Evolutionary conservation across 2,888 invertebrate genomes (phyloP).

Genomic region (Andrena camellia): DNA sequence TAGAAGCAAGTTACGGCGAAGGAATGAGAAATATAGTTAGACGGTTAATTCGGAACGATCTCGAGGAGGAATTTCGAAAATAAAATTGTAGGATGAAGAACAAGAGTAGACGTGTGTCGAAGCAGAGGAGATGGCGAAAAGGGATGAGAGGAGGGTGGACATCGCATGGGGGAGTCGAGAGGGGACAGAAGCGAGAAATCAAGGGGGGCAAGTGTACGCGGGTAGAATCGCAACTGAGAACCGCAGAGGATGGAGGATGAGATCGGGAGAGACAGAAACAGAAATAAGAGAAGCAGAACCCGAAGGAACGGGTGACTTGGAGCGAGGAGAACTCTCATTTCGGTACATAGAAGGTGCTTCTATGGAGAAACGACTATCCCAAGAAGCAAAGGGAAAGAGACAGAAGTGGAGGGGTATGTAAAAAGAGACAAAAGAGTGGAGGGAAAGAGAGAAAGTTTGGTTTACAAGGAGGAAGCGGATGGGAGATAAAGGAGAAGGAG

Average conservation of each 20-base stretch:
- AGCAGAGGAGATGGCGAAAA: neutral
- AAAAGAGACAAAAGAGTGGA: slow-evolving; percentile 8
- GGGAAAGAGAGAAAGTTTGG: slow-evolving; percentile 1
- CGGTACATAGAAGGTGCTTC: slow-evolving; percentile 51
- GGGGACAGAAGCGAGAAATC: slow-evolving; percentile 29
- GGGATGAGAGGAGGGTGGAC: neutral
- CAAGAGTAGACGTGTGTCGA: neutral
- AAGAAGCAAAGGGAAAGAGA: slow-evolving; percentile 14
- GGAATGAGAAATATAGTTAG: neutral
- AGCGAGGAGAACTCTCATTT: slow-evolving; percentile 57
- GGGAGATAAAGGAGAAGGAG: slow-evolving; percentile 11
- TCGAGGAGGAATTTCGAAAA: slow-evolving; percentile 11
- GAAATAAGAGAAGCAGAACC: slow-evolving; percentile 44
- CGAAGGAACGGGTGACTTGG: slow-evolving; percentile 38
- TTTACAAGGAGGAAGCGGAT: too few relatives aligned
- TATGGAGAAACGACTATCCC: slow-evolving; percentile 44
- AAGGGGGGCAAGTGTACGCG: slow-evolving; percentile 27
- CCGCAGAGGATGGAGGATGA: neutral
- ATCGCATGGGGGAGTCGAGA: slow-evolving; percentile 8
- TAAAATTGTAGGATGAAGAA: neutral
- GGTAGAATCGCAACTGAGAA: slow-evolving; percentile 38
- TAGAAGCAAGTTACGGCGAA: neutral
- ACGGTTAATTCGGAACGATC: neutral
- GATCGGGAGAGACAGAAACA: slow-evolving; percentile 5
- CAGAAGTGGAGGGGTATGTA: neutral